A percentile compares a stretch with the other conserved stretches of the same genome.
phyloP scores from a whole-genome alignment of 2,797 vertebrate species.

The Emys orbicularis region DNA sequence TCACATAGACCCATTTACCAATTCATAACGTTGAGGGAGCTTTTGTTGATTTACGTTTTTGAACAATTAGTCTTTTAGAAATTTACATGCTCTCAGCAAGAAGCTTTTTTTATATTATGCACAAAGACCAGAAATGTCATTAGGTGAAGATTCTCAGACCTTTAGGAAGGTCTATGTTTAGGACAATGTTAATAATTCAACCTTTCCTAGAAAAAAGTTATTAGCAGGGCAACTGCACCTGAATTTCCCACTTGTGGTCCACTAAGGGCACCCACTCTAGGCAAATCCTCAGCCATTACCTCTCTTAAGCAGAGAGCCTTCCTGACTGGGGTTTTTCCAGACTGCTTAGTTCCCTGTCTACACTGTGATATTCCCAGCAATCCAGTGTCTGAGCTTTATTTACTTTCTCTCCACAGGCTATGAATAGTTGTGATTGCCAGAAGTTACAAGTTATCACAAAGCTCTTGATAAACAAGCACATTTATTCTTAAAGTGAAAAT shows the following conservation, averaged over 20 bases:
- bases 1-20: too few species aligned
- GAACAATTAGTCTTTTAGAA: neutral
- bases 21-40: neutral
- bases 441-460: neutral
- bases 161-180: neutral
- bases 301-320: too few species aligned
- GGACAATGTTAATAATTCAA: neutral
- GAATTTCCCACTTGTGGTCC: too few species aligned
- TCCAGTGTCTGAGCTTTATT: neutral
- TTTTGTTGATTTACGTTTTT: neutral
- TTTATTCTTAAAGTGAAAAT: neutral
- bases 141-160: neutral
- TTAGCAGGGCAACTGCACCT: neutral
- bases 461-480: neutral
- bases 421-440: neutral
- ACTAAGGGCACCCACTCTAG: neutral
- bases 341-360: neutral
- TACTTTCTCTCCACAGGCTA: neutral
- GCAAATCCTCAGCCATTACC: neutral
- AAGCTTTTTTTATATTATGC: neutral
- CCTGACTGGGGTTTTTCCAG: too few species aligned
- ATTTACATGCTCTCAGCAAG: neutral
- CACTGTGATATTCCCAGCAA: neutral
- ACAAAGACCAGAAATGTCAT: neutral
- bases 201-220: neutral